phyloP scores from a whole-genome alignment of 2,113 vertebrate genomes.

The Corvus moneduloides region DNA sequence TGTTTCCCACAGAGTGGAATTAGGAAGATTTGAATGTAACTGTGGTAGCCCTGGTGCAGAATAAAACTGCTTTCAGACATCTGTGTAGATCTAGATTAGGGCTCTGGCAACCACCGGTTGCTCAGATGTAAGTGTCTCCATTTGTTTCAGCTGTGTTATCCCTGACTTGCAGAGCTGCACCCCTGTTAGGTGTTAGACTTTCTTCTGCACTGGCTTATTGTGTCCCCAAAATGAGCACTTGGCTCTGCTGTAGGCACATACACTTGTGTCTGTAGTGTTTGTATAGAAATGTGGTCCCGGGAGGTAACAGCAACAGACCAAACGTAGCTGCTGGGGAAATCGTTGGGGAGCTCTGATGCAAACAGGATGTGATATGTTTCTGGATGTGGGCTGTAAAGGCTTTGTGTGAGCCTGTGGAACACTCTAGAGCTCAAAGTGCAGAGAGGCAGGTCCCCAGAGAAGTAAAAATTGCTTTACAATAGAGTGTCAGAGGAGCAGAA shows the following conservation, averaged over 20 bases:
- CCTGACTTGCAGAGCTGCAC: not conserved
- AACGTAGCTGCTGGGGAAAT: not conserved
- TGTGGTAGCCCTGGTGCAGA: not conserved
- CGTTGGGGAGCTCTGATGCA: not conserved
- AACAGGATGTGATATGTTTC: conserved; percentile 13
- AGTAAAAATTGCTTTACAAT: not conserved
- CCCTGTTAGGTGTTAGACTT: not conserved
- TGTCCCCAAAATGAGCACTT: not conserved
- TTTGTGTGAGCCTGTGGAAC: not conserved
- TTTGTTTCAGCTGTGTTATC: not conserved
- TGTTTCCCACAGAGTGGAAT: not conserved
- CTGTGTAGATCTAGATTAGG: not conserved
- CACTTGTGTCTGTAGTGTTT: not conserved
- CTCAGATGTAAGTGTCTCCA: not conserved
- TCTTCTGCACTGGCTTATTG: not conserved
- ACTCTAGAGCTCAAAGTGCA: not conserved
- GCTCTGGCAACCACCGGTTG: not conserved
- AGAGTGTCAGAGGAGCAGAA: not conserved
- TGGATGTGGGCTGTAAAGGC: not conserved
- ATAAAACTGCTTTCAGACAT: not conserved
- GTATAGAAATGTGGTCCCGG: not conserved
- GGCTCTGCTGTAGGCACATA: not conserved
- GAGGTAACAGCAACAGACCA: not conserved
- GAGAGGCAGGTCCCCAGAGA: not conserved
- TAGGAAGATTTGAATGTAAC: not conserved